A percentile compares a stretch with the other conserved stretches of the same genome.
These are phyloP conservation scores for Enteromius anoplus DNA, from an alignment of 2,797 vertebrate genomes.

Conservation along the genomic window DNA sequence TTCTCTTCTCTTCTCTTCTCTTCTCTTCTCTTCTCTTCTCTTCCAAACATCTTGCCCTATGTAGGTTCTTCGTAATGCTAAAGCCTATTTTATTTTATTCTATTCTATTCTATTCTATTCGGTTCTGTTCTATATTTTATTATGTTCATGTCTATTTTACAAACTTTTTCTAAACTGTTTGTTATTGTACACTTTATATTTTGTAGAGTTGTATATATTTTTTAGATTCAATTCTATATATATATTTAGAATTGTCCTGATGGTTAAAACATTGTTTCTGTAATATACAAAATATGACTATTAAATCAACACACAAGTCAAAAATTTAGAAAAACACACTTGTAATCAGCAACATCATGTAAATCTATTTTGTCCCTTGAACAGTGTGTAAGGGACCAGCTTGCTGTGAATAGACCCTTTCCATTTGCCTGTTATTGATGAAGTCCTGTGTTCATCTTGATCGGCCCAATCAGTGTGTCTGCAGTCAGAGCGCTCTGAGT, in stretches of 20 bases:
- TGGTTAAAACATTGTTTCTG: neutral
- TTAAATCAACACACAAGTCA: neutral
- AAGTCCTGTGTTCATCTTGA: constrained; percentile 30
- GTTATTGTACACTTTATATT: neutral
- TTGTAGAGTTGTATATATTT: neutral
- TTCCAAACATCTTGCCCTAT: too few species aligned
- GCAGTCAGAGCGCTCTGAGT: constrained; percentile 25
- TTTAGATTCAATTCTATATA: neutral
- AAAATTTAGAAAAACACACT: neutral
- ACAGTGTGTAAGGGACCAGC: neutral
- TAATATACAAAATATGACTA: neutral
- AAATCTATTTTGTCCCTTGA: neutral
- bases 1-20: too few species aligned
- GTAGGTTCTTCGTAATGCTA: too few species aligned
- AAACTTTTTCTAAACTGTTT: neutral
- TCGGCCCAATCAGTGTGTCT: constrained; percentile 36
- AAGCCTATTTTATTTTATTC: neutral
- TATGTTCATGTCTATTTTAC: neutral
- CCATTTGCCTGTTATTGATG: constrained; percentile 17
- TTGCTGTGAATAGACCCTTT: constrained; percentile 30
- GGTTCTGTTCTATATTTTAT: neutral
- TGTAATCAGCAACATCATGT: neutral
- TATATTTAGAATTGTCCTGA: neutral
- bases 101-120: neutral
- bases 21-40: too few species aligned